Evolutionary conservation across 1,140 invertebrate genomes (phyloP), one percentile per base, ranked within the genome.

Genomic region (Drosophila miranda): DNA sequence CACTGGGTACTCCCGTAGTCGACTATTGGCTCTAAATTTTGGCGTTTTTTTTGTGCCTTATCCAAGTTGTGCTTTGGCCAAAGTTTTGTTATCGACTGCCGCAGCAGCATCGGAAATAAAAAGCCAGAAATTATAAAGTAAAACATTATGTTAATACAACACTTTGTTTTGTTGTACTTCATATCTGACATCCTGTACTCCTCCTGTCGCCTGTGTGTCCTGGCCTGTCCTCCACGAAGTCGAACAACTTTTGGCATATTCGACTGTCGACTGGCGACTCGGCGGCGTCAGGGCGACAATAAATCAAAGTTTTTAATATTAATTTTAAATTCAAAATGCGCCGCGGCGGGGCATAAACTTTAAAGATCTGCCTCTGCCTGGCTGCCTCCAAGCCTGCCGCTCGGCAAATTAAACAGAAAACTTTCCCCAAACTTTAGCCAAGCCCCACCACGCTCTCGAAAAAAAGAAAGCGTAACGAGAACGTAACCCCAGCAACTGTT

Each of bases 221-320:
- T n/a, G 28, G 19, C 59, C 54, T 68, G 43, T 67, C 30, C 2
- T 30, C 7, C 7, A 8, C 8, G 11, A 51, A 52, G 38, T 9
- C 26, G 51, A 43, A 21, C 2, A 68, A 68, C 50, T 68, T 68
- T 68, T 68, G 66, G 66, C 66, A 68, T 68, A 55, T 68, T 68
- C 66, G 66, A 68, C 62, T 68, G 66, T 13, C 34, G 34, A 38
- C 34, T 42, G 23, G 62, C 63, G 81, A 77, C 81, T 86, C 52
- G 60, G 54, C 43, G 81, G 81, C 81, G 81, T 86, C 81, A 53
- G 58, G 60, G 81, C 81, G 81, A 86, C 81, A 86, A 86, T 86
- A 86, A 86, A 86, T 86, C 81, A 86, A 81, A 86, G 63, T 86
- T 86, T 86, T 74, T 86, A 81, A 86, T 86, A 86, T 81, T 86